Evolutionary conservation across 2,888 invertebrate species (phyloP), one percentile per base, ranked within the genome.

Genomic region (Eristalis arbustorum): DNA sequence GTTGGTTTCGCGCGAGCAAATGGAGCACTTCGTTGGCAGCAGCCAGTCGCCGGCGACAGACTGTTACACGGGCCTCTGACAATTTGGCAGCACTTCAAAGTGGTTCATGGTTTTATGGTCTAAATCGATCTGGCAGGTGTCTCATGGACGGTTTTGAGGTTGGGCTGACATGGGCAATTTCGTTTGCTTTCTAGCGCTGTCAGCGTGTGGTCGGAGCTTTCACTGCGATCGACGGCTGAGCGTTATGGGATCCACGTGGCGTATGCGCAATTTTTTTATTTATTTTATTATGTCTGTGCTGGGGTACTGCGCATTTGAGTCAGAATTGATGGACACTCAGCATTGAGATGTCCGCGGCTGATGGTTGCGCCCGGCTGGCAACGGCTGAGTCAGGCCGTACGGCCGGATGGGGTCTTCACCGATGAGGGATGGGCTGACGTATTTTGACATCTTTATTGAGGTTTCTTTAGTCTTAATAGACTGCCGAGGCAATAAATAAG

Each of bases 31-130:
- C 25, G 11, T 42, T 63, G 40, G 62, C 63, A 34, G 23, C 25
- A 31, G 31, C 8, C 18, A n/a, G 49, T 49, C 49, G 49, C n/a
- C 18, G 49, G 49, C 49, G 49, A 62, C 57, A 34, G 56, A 10
- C 49, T 11, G 66, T 80, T 75, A 34, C 42, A 71, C 18, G 49
- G 57, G 64, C 62, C n/a, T 49, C 49, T 68, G 61, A 57, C 71
- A 63, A 73, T 42, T 85, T 85, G 84, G 84, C 84, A 85, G 68
- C 69, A 81, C 81, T 81, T 85, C 69, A 85, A 85, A 85, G 84
- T 68, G 56, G 40, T 73, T 85, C 81, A 77, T 49, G 59, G 72
- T 56, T 66, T 64, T 64, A 77, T 68, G 84, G 77, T 77, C 73
- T 56, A 61, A 85, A 77, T 85, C 40, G 64, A 85, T 81, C 69